Percentiles rank a stretch among this genome's conserved stretches.
Conservation (phyloP, 2,888 invertebrate species). For the Lamellibrachia columna region DNA sequence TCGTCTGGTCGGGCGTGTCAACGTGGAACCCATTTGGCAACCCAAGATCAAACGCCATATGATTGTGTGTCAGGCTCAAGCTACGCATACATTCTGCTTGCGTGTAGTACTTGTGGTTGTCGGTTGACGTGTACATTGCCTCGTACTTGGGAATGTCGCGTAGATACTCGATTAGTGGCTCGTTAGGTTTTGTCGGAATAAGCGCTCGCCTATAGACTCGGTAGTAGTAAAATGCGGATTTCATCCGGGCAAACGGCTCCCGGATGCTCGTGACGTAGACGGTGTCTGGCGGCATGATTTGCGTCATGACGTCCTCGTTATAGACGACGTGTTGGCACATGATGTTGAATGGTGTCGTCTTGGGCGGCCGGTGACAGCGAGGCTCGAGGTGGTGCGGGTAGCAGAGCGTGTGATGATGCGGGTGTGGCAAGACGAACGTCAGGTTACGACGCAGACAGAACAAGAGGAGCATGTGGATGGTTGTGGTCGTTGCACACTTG, state of each 20-base stretch:
- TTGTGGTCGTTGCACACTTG: conserved; percentile 19
- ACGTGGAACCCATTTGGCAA: neutral
- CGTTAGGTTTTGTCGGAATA: neutral
- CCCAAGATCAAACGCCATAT: conserved; percentile 55
- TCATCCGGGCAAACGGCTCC: conserved; percentile 8
- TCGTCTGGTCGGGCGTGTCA: neutral
- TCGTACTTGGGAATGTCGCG: neutral
- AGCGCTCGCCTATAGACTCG: neutral
- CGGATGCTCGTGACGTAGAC: conserved; percentile 8
- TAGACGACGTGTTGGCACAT: neutral
- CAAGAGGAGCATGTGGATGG: neutral
- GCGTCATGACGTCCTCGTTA: neutral
- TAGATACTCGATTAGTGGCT: neutral
- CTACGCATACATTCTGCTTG: conserved; percentile 36
- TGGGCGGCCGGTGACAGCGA: conserved; percentile 49
- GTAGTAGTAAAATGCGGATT: conserved; percentile 48
- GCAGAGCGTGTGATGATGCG: conserved; percentile 43
- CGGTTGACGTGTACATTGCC: neutral
- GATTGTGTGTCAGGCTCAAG: conserved; percentile 41
- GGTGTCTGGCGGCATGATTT: neutral
- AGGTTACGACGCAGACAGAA: neutral
- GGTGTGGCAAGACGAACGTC: conserved; percentile 13
- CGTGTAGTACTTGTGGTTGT: neutral
- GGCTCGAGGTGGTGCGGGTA: conserved; percentile 58
- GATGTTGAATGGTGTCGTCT: neutral